A percentile compares a stretch with the other conserved stretches of the same genome.
Evolutionary conservation across 2,797 vertebrate genomes (phyloP).

Genomic region (Argyrosomus regius): DNA sequence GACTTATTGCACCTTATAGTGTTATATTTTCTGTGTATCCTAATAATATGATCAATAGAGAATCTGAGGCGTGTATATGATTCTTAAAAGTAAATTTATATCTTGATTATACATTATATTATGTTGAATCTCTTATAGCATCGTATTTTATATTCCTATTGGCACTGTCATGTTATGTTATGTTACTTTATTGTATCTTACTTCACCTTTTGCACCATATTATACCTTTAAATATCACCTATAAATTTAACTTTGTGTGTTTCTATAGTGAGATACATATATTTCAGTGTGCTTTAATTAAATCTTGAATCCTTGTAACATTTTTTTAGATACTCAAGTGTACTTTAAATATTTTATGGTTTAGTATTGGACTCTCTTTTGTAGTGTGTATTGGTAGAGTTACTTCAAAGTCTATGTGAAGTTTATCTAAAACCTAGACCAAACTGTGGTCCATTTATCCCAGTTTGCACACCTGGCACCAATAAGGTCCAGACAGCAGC

Average conservation of each 20-base stretch:
- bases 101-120: neutral
- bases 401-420: neutral
- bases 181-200: neutral
- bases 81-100: neutral
- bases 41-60: neutral
- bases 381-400: neutral
- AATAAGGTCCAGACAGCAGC: conserved; percentile 37
- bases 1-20: neutral
- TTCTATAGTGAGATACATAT: neutral
- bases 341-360: neutral
- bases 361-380: neutral
- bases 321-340: neutral
- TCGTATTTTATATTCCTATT: neutral
- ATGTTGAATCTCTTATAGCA: neutral
- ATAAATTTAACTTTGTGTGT: neutral
- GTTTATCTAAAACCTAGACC: neutral
- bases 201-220: neutral
- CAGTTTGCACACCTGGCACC: conserved; percentile 38
- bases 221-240: too few species aligned
- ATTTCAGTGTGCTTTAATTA: neutral
- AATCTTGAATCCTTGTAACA: neutral
- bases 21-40: neutral
- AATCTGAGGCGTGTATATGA: neutral
- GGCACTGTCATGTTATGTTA: neutral
- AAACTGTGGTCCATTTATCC: neutral